A percentile compares a stretch with the other conserved stretches of the same genome.
phyloP scores from a whole-genome alignment of 2,113 vertebrate species.

The Peromyscus polionotus region DNA sequence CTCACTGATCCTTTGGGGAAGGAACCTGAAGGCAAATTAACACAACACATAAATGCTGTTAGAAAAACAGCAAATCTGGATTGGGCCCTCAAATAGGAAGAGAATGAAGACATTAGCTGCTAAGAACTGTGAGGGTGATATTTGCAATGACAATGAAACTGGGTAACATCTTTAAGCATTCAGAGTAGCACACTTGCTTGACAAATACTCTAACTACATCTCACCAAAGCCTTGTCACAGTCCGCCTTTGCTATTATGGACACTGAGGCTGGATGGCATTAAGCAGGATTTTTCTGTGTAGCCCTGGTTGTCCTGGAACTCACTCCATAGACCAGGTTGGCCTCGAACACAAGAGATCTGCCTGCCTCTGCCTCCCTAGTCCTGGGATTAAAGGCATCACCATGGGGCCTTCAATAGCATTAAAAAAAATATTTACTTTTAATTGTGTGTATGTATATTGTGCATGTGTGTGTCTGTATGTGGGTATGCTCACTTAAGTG shows the following conservation, averaged over 20 bases:
- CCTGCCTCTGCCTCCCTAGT: not conserved
- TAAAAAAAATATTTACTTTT: not conserved
- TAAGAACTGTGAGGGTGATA: not conserved
- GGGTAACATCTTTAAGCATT: not conserved
- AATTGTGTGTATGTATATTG: not conserved
- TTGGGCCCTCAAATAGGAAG: not conserved
- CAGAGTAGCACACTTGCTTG: not conserved
- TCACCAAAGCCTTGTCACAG: not conserved
- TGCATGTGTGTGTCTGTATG: not conserved
- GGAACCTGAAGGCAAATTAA: conserved; percentile 87
- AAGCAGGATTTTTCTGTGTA: not conserved
- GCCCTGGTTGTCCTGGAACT: not conserved
- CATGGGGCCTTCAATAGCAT: not conserved
- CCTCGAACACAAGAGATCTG: not conserved
- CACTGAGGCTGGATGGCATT: not conserved
- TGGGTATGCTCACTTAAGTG: not conserved
- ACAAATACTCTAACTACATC: not conserved
- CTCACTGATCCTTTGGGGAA: conserved; percentile 93
- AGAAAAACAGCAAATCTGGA: not conserved
- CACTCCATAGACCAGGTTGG: not conserved
- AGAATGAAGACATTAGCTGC: not conserved
- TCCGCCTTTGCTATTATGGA: not conserved
- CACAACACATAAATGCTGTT: conserved; percentile 29
- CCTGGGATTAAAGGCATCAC: not conserved
- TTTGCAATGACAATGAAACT: not conserved